Conservation (phyloP, 2,113 vertebrate genomes). For the Platycercus adscitus region DNA sequence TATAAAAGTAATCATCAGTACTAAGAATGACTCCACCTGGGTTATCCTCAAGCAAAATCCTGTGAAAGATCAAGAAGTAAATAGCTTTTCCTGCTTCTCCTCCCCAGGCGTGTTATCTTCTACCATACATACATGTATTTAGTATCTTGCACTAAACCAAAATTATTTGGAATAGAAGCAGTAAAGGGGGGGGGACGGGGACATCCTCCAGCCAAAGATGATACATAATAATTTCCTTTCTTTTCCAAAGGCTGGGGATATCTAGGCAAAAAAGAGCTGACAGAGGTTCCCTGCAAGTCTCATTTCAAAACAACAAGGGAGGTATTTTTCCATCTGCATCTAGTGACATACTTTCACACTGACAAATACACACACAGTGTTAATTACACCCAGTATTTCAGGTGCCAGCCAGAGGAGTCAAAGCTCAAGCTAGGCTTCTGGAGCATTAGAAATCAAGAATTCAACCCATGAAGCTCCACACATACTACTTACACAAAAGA, state of each 20-base stretch:
- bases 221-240: not conserved
- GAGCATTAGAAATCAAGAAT: not conserved
- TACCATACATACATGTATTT: not conserved
- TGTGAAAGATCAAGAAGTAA: slow-evolving; percentile 63
- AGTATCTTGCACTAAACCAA: not conserved
- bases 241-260: not conserved
- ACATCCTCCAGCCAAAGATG: not conserved
- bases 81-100: not conserved
- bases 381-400: not conserved
- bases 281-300: not conserved
- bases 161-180: not conserved
- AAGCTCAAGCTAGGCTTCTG: not conserved
- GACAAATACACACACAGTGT: not conserved
- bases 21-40: slow-evolving; percentile 86
- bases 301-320: not conserved
- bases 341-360: not conserved
- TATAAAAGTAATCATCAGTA: slow-evolving; percentile 92
- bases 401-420: not conserved
- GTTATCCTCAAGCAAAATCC: slow-evolving; percentile 87
- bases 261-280: not conserved
- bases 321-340: not conserved
- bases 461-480: not conserved
- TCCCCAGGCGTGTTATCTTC: not conserved
- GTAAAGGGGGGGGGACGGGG: not conserved
- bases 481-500: not conserved